phyloP scores from a whole-genome alignment of 1,140 invertebrate genomes.

The Camponotus floridanus region DNA sequence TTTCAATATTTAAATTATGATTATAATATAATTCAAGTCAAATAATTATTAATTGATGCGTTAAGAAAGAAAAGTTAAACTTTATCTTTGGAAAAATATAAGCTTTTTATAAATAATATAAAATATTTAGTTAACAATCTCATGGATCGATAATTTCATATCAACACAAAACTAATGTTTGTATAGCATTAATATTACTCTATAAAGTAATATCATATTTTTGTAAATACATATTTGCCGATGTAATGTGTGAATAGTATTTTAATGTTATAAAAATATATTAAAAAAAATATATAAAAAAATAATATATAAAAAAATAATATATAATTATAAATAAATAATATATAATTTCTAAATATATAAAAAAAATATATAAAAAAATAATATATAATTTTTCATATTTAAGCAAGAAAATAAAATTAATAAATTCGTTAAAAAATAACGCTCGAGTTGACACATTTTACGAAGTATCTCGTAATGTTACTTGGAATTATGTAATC shows the following conservation, averaged over 20 bases:
- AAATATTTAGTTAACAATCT: background rate
- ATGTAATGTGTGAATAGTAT: background rate
- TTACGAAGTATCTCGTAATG: background rate
- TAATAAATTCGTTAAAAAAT: background rate
- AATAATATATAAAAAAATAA: background rate
- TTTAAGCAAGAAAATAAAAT: background rate
- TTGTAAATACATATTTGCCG: background rate
- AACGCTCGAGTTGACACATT: background rate
- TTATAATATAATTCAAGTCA: background rate
- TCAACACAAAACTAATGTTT: background rate
- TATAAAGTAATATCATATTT: background rate
- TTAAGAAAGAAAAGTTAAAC: background rate
- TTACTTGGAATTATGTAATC: conserved; percentile 5
- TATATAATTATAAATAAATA: background rate
- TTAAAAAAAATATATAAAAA: background rate
- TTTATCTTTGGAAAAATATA: background rate
- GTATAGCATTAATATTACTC: background rate
- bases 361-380: background rate
- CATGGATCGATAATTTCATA: background rate
- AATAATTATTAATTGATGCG: background rate
- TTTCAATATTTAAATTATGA: background rate
- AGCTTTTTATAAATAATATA: background rate
- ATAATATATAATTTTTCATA: background rate
- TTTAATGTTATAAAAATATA: background rate
- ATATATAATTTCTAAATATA: background rate